Evolutionary conservation across 2,888 invertebrate species (phyloP).

Genomic region (Acanthosepion lycidas): DNA sequence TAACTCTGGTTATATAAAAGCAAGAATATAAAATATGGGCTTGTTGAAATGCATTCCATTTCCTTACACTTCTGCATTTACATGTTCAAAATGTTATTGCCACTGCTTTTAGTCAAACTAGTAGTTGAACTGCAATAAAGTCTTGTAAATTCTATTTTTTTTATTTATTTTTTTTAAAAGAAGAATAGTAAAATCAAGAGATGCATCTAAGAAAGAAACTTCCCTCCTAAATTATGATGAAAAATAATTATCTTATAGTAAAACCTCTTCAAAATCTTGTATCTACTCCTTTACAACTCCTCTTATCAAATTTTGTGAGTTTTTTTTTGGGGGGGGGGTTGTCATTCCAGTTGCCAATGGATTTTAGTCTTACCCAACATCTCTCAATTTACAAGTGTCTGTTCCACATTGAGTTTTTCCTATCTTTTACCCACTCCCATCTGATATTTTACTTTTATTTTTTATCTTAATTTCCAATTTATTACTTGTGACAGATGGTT

Average conservation of each 20-base stretch:
- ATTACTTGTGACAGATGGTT: neutral
- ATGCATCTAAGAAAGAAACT: neutral
- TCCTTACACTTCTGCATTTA: no score
- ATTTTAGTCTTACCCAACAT: neutral
- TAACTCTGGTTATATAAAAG: no score
- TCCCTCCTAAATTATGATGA: neutral
- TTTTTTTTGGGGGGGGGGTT: no score
- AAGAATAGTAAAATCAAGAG: neutral
- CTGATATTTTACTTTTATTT: neutral
- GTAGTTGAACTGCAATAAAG: no score
- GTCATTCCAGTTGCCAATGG: neutral
- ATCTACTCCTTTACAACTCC: neutral
- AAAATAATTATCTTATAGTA: neutral
- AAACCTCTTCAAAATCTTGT: neutral
- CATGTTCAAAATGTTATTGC: no score
- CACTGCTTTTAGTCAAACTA: no score
- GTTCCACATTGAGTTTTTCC: slow-evolving; percentile 34
- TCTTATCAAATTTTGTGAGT: neutral
- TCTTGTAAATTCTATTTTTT: neutral
- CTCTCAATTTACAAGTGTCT: neutral
- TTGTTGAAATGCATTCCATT: no score
- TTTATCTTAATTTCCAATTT: slow-evolving; percentile 34
- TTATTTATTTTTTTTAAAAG: neutral
- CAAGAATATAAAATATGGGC: no score
- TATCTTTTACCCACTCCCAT: slow-evolving; percentile 8